Base-by-base conservation (phyloP, 2,888 invertebrate species). In the Pristionchus arcanus region DNA sequence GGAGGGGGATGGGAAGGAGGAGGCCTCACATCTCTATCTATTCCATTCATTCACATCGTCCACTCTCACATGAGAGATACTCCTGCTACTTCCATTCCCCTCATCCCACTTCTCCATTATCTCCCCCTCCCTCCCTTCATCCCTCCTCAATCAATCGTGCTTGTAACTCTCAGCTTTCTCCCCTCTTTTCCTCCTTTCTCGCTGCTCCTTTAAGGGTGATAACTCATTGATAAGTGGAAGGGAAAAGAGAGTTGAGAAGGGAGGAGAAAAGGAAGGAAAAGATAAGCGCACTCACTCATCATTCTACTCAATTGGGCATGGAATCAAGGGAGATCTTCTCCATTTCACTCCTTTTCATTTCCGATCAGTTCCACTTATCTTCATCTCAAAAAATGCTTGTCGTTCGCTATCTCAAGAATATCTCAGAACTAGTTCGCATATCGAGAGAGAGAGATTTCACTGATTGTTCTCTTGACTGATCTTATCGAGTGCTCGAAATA, bases 141-240 rank as follows among this genome's bases (percentile, higher is more conserved):
- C 28, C 31, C 15, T 31, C 31, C 74, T 74, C 74, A 37, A 16
- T 37, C 34, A 16, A 16, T 34, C 68, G n/a, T 68, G 25, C 68
- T 68, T 68, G 68, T 68, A 68, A 68, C 68, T 68, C 42, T 9
- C 68, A 28, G 68, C 74, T 74, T 37, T 74, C 74, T 37, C 74
- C 19, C 74, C 42, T 74, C 74, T 68, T 31, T 68, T 68, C 68
- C 21, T 31, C 21, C 74, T 74, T 37, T 74, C 74, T 37, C 74
- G 74, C 42, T 49, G 42, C 74, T 74, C 74, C 74, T 74, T 74
- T 16, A 21, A 31, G 74, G 74, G 74, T 74, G 74, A 74, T 74
- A 74, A 74, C 74, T 74, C 74, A 74, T 37, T 74, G 74, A 74
- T 74, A 74, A 74, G 74, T 37, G 74, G 42, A 74, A 16, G 74